A percentile compares a stretch with the other conserved stretches of the same genome.
These are phyloP conservation scores for Tuta absoluta DNA, from an alignment of 2,888 invertebrate species.

Conservation along the genomic window DNA sequence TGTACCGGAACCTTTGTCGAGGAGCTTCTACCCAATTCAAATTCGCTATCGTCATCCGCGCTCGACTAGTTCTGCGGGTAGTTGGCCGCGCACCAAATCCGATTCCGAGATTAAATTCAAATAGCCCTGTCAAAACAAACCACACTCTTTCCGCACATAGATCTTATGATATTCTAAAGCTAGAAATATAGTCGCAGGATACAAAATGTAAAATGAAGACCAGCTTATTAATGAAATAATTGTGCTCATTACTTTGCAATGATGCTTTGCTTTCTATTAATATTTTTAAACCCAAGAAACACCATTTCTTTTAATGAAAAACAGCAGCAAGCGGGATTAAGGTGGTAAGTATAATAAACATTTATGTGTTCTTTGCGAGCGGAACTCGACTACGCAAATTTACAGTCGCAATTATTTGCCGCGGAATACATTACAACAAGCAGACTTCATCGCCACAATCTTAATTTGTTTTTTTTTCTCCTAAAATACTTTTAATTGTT, in stretches of 20 bases:
- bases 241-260: no score
- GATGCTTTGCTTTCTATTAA: background rate
- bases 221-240: no score
- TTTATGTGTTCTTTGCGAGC: constrained; percentile 7
- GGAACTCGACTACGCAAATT: constrained; percentile 10
- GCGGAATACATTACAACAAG: constrained; percentile 11
- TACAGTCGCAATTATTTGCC: constrained; percentile 25
- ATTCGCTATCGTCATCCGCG: constrained; percentile 5
- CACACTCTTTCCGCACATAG: background rate
- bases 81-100: constrained; percentile 36
- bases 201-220: no score
- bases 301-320: background rate
- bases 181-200: no score
- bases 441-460: constrained; percentile 12
- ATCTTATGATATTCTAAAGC: background rate
- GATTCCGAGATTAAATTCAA: constrained; percentile 41
- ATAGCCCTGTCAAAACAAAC: constrained; percentile 36
- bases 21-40: background rate
- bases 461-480: background rate
- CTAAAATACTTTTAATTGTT: background rate
- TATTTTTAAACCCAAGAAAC: background rate
- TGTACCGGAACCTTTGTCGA: constrained; percentile 5
- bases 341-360: constrained; percentile 16
- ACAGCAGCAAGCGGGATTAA: background rate
- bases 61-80: constrained; percentile 6